Conservation (phyloP, 2,888 invertebrate genomes). For the Steinernema carpocapsae region DNA sequence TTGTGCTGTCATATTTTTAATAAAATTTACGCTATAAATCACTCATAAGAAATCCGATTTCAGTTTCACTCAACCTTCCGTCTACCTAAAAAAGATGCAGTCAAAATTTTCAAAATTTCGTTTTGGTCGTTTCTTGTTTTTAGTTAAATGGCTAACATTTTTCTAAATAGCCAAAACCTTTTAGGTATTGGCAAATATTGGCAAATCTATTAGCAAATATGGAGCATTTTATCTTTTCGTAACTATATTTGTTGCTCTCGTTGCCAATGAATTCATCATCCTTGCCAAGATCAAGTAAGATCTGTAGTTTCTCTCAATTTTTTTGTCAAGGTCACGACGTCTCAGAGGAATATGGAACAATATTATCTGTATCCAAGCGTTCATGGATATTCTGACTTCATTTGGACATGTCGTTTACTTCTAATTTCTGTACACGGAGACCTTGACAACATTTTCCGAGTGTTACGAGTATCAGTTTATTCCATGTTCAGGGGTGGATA, state of each 20-base stretch:
- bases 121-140: too few species aligned
- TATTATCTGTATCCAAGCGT: neutral
- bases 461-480: conserved; percentile 4
- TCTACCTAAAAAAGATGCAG: too few species aligned
- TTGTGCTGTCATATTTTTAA: too few species aligned
- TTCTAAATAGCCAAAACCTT: too few species aligned
- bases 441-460: too few species aligned
- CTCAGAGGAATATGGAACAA: neutral
- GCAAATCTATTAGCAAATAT: neutral
- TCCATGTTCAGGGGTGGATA: neutral
- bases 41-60: too few species aligned
- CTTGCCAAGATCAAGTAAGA: neutral
- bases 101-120: too few species aligned
- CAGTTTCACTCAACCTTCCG: too few species aligned
- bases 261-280: conserved; percentile 3
- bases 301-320: neutral
- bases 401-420: conserved; percentile 9
- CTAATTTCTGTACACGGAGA: too few species aligned
- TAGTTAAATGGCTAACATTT: too few species aligned
- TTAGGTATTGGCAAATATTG: too few species aligned
- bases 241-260: neutral
- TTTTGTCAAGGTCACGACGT: neutral
- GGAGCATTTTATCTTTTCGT: neutral
- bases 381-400: neutral
- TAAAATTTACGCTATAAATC: too few species aligned